A percentile compares a stretch with the other conserved stretches of the same genome.
Evolutionary conservation across 2,888 invertebrate species (phyloP).

Genomic region (Baronia brevicornis): DNA sequence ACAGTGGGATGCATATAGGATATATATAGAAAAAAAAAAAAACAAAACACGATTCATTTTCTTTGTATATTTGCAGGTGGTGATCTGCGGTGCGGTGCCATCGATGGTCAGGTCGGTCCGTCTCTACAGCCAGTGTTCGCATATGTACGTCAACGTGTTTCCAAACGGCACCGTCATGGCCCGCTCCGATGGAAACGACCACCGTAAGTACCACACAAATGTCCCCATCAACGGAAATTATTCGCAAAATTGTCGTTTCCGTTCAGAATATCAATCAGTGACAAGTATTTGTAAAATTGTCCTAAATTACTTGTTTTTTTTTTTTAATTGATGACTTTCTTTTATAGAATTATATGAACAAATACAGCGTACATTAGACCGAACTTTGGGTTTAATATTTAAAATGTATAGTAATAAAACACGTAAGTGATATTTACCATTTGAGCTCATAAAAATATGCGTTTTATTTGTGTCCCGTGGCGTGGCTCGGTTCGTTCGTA

Average conservation of each 20-base stretch:
- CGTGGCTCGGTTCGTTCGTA: too few species aligned
- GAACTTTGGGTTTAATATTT: too few species aligned
- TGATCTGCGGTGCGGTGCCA: constrained; percentile 84
- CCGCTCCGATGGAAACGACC: constrained; percentile 73
- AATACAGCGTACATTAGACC: too few species aligned
- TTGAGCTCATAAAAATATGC: too few species aligned
- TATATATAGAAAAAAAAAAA: background rate
- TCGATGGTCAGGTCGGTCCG: constrained; percentile 82
- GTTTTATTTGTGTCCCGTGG: too few species aligned
- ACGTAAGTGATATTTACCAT: too few species aligned
- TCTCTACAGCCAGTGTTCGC: constrained; percentile 81
- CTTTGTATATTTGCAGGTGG: constrained; percentile 79
- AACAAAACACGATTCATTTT: too few species aligned
- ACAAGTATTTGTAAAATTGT: background rate
- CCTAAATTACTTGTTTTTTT: too few species aligned
- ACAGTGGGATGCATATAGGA: too few species aligned
- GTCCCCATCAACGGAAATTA: constrained; percentile 14
- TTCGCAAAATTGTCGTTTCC: constrained; percentile 8
- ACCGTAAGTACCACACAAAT: constrained; percentile 73
- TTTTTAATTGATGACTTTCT: too few species aligned
- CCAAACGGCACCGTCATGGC: constrained; percentile 79
- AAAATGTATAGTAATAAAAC: too few species aligned
- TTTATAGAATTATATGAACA: too few species aligned
- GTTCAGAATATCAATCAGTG: background rate
- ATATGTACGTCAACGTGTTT: constrained; percentile 79